Percentiles rank a stretch among this genome's conserved stretches.
Conservation (phyloP, 2,113 vertebrate species). For the Tetrao urogallus region DNA sequence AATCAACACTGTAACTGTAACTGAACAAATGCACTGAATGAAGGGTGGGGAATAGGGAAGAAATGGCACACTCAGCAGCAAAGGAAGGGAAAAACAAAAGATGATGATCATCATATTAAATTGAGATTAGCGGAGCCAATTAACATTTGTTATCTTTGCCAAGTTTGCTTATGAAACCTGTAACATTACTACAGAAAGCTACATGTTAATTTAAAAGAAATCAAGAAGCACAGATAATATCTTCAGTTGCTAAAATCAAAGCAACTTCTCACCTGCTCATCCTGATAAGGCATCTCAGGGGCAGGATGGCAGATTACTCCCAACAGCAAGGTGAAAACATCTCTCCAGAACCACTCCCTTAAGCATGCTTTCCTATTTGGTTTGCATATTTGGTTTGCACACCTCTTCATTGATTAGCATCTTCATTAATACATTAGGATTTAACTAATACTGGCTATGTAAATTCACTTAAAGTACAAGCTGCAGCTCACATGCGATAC, state of each 20-base stretch:
- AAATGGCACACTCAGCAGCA: not conserved
- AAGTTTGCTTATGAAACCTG: slow-evolving; percentile 30
- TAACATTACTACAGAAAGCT: not conserved
- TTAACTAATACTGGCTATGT: slow-evolving; percentile 34
- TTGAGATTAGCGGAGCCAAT: not conserved
- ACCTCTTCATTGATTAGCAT: slow-evolving; percentile 49
- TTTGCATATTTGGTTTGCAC: slow-evolving; percentile 22
- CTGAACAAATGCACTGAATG: not conserved
- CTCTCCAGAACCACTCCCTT: slow-evolving; percentile 9
- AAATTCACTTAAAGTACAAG: slow-evolving; percentile 1
- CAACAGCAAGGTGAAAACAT: not conserved
- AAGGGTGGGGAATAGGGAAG: not conserved
- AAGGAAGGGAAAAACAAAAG: not conserved
- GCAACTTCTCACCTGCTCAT: not conserved
- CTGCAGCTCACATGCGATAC: not conserved
- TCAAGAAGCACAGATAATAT: slow-evolving; percentile 38
- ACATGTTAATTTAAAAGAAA: slow-evolving; percentile 34
- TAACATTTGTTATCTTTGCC: slow-evolving; percentile 31
- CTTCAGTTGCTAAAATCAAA: slow-evolving; percentile 54
- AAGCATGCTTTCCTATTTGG: not conserved
- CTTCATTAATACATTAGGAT: slow-evolving; percentile 21
- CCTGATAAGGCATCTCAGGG: slow-evolving; percentile 24
- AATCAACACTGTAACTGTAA: not conserved
- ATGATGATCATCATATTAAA: not conserved
- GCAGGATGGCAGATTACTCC: not conserved